phyloP scores from a whole-genome alignment of 2,797 vertebrate genomes.

The Takifugu ocellatus region DNA sequence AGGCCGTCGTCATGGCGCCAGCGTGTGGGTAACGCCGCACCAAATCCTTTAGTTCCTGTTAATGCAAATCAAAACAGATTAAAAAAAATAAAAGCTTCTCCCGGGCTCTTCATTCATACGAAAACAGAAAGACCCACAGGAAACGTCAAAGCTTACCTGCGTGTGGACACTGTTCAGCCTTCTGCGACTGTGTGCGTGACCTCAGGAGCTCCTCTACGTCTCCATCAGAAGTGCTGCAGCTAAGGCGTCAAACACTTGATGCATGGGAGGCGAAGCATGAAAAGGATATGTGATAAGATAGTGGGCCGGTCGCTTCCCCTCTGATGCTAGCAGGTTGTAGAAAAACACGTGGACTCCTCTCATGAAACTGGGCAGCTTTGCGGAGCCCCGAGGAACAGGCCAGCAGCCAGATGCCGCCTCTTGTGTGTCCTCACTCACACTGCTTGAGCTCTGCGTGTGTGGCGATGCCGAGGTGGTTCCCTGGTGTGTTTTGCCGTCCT shows the following conservation, averaged over 20 bases:
- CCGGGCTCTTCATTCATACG: neutral
- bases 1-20: constrained; percentile 64
- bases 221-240: constrained; percentile 75
- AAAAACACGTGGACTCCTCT: constrained; percentile 75
- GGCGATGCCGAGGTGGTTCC: constrained; percentile 15
- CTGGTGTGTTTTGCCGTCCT: constrained; percentile 32
- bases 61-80: neutral
- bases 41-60: constrained; percentile 72
- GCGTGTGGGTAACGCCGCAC: constrained; percentile 49
- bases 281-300: constrained; percentile 82
- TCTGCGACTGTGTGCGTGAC: constrained; percentile 80
- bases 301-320: constrained; percentile 74
- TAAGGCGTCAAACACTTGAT: constrained; percentile 57
- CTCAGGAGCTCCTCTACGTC: constrained; percentile 77
- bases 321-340: constrained; percentile 73
- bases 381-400: neutral
- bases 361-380: constrained; percentile 73
- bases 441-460: neutral
- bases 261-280: too few relatives aligned
- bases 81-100: neutral
- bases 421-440: neutral
- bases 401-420: constrained; percentile 15
- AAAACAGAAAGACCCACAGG: neutral
- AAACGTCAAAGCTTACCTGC: constrained; percentile 51
- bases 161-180: constrained; percentile 58